Conservation (phyloP, 2,113 vertebrate species). For the Nesogale talazaci region DNA sequence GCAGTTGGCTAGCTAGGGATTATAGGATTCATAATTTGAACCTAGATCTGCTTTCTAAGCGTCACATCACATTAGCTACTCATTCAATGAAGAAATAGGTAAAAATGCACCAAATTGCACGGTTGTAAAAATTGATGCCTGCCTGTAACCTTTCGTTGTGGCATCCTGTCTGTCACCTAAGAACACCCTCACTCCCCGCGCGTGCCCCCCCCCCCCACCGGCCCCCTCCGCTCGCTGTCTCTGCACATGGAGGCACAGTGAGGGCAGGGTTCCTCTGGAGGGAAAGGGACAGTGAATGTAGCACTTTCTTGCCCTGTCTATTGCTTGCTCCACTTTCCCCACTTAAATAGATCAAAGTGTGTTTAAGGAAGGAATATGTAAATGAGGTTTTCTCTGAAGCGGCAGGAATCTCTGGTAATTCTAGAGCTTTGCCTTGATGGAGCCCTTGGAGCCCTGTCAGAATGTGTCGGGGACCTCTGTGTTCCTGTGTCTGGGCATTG, state of each 20-base stretch:
- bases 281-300: not conserved
- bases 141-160: not conserved
- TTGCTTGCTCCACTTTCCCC: not conserved
- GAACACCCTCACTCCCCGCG: too few relatives aligned
- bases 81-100: not conserved
- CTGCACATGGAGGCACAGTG: not conserved
- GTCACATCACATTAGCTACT: not conserved
- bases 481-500: not conserved
- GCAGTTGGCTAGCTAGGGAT: not conserved
- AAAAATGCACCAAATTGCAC: not conserved
- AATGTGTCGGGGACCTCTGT: too few relatives aligned
- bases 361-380: conserved; percentile 20
- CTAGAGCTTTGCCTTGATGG: not conserved
- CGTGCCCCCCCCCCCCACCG: too few relatives aligned
- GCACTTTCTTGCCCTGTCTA: not conserved
- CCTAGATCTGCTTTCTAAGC: not conserved
- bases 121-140: not conserved
- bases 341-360: not conserved
- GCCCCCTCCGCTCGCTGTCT: not conserved
- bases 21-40: not conserved
- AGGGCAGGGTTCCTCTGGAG: not conserved
- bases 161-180: not conserved
- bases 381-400: not conserved
- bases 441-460: too few relatives aligned
- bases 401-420: not conserved